Base-by-base conservation (phyloP, 2,113 vertebrate species). In the Neofelis nebulosa region DNA sequence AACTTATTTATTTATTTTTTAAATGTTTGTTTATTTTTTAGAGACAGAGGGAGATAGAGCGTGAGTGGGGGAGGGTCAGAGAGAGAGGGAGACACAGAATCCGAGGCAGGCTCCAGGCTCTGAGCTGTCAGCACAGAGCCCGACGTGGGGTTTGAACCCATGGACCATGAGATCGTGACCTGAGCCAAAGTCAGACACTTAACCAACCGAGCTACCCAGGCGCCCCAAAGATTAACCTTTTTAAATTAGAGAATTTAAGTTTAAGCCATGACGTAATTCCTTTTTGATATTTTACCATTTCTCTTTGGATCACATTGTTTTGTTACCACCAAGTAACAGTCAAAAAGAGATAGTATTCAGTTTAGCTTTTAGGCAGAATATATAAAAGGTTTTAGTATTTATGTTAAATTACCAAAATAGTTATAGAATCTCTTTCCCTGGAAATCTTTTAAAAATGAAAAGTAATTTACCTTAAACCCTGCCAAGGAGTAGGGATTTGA, bases 311-410 rank as follows among this genome's bases (percentile, higher is more conserved):
- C 27, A 45, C 41, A 74, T 48, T 95, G 48, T 89, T 92, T 57
- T 93, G 93, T 68, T 93, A 15, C 57, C 57, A 93, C 16, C 9
- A 96, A 63, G 23, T 92, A 92, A 95, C 15, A 82, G 15, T 21
- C 13, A 78, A 41, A 96, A 92, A 92, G 41, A 57, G 52, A 57
- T 36, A 63, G 31, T 25, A 93, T 93, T 93, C 65, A 83, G 23
- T n/a, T 74, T 94, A 94, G 41, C 31, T 90, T 92, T 89, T 63
- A 93, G 84, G 25, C 5, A 95, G 25, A 90, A 86, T 76, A 94
- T 93, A 78, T 74, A n/a, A 85, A 92, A 96, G 15, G 65, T 94
- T 79, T 92, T 90, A 76, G 6, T 98, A 11, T 96, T 78, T 97
- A 9, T 55, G 78, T 97, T 95, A 73, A 82, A 25, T 89, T 97